A percentile compares a stretch with the other conserved stretches of the same genome.
Conservation (phyloP, 2,113 vertebrate genomes). For the Pipa parva region DNA sequence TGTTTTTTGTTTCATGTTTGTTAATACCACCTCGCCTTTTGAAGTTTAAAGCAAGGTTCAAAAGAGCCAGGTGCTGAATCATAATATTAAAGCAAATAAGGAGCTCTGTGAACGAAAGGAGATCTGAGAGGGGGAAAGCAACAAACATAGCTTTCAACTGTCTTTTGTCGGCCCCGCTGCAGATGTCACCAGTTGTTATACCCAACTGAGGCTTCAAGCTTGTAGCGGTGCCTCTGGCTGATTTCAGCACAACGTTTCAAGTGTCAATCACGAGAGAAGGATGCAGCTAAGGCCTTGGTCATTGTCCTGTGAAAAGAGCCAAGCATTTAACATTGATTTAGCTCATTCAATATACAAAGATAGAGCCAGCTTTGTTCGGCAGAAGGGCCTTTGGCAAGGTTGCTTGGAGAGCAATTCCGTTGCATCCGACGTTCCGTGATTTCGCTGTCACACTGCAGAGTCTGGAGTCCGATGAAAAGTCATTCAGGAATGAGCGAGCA, state of each 20-base stretch:
- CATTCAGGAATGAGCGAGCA: constrained; percentile 77
- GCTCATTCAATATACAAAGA: constrained; percentile 90
- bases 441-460: constrained; percentile 80
- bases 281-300: constrained; percentile 87
- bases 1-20: constrained; percentile 83
- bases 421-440: constrained; percentile 77
- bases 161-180: constrained; percentile 94
- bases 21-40: constrained; percentile 86
- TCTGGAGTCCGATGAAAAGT: constrained; percentile 78
- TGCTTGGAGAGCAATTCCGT: constrained; percentile 91
- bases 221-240: constrained; percentile 94
- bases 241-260: constrained; percentile 96
- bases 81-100: constrained; percentile 88
- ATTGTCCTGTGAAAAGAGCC: constrained; percentile 97
- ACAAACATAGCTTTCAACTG: constrained; percentile 94
- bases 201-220: constrained; percentile 91
- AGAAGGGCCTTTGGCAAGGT: constrained; percentile 96
- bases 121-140: constrained; percentile 84
- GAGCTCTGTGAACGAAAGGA: constrained; percentile 77
- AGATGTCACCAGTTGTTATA: constrained; percentile 98
- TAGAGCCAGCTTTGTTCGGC: constrained; percentile 79
- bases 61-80: constrained; percentile 91
- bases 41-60: constrained; percentile 93
- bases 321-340: constrained; percentile 95
- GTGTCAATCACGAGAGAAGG: constrained; percentile 95